Base-by-base conservation (phyloP, 2,797 vertebrate genomes). In the Cheirogaleus major region DNA sequence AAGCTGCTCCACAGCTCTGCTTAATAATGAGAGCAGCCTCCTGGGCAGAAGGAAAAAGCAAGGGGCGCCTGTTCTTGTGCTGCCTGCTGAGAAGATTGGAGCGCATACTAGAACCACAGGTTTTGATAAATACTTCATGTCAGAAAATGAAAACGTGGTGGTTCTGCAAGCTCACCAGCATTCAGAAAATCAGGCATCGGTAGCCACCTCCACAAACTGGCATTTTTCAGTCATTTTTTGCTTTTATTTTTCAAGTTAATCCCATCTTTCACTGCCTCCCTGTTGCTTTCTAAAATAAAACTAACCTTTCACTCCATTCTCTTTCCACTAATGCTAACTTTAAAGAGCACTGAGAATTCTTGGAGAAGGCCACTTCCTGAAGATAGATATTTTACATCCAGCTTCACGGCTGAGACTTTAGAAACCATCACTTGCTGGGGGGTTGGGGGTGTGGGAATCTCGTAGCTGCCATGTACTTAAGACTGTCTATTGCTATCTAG, bases 241-340 rank as follows among this genome's bases (percentile, higher is more conserved):
- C 78, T 96, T 93, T 94, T 86, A 61, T 92, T 92, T 87, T 89
- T 97, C 86, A 94, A 50, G 22, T 65, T 78, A 73, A 95, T 95
- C 83, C 96, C 89, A 41, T 91, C 79, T 63, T 95, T 88, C 57
- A 35, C 41, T 65, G 86, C 81, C 65, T 95, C 86, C 94, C 94
- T 69, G 50, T 94, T 82, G 91, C 92, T 96, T 94, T 92, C 95
- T 92, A 90, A 97, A 97, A 96, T 96, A 96, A 96, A 75, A 69
- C 89, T 93, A 93, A 86, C 93, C 95, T 90, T 97, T 97, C 35
- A 2, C 65, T 91, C 80, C 87, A 4, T 76, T 95, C 89, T 70
- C 65, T 75, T 89, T 76, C 83, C 82, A 63, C 91, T 89, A 89
- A 38, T 52, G 38, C 75, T 97, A 92, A 94, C n/a, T 52, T 86